Evolutionary conservation across 2,113 vertebrate genomes (phyloP).

Genomic region (Phasianus colchicus): DNA sequence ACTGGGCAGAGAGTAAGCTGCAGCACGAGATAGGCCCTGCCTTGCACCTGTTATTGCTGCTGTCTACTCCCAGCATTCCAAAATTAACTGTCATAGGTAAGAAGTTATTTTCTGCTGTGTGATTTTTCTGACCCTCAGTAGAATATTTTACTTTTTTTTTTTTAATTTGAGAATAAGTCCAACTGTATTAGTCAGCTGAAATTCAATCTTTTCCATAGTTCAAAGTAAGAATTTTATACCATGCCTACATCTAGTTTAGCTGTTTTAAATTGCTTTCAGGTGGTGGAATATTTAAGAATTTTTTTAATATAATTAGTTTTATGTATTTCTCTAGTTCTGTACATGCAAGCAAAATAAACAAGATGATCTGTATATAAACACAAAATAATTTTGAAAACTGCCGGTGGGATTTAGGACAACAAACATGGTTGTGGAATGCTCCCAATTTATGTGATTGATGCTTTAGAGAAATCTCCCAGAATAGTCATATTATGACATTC

Average conservation of each 20-base stretch:
- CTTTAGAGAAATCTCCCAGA: neutral
- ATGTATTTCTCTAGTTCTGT: neutral
- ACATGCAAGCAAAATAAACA: neutral
- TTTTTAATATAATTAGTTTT: neutral
- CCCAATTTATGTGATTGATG: neutral
- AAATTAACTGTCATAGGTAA: neutral
- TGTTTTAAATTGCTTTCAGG: neutral
- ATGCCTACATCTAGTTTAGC: neutral
- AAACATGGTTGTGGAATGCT: neutral
- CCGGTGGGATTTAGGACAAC: neutral
- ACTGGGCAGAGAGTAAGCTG: neutral
- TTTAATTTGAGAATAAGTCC: neutral
- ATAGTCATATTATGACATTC: neutral
- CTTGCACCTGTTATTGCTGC: neutral
- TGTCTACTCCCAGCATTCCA: neutral
- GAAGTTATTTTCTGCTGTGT: neutral
- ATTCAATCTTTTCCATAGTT: neutral
- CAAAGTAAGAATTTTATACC: neutral
- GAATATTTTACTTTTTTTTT: neutral
- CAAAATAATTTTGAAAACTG: neutral
- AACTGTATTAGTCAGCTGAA: neutral
- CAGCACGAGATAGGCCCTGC: neutral
- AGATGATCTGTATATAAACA: neutral
- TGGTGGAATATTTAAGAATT: neutral
- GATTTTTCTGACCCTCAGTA: neutral